These are phyloP conservation scores for Scaptomyza parva DNA, from an alignment of 2,888 invertebrate genomes.

Conservation along the genomic window DNA sequence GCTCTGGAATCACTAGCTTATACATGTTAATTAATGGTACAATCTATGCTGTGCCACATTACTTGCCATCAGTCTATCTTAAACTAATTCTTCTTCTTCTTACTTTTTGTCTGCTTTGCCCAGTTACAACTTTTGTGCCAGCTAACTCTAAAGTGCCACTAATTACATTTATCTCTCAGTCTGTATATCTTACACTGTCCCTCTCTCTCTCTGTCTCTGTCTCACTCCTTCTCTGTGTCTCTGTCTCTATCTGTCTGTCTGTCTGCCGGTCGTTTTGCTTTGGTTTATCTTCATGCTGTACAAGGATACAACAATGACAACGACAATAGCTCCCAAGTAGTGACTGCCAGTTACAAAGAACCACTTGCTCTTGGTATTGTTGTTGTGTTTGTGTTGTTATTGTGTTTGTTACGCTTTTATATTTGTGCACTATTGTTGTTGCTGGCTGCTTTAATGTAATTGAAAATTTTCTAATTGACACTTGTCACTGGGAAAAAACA, in stretches of 20 bases:
- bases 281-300: slow-evolving; percentile 43
- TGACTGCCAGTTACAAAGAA: slow-evolving; percentile 39
- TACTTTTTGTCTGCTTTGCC: no score
- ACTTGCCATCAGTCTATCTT: not conserved
- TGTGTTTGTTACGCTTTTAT: slow-evolving; percentile 30
- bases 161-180: slow-evolving; percentile 58
- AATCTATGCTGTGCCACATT: slow-evolving; percentile 18
- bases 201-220: not conserved
- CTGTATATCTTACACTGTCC: slow-evolving; percentile 12
- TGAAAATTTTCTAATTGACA: slow-evolving; percentile 76
- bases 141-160: slow-evolving; percentile 40
- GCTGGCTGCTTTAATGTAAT: slow-evolving; percentile 65
- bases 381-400: slow-evolving; percentile 19
- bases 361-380: slow-evolving; percentile 46
- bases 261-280: slow-evolving; percentile 8
- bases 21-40: slow-evolving; percentile 26
- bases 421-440: slow-evolving; percentile 30
- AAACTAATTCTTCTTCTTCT: not conserved
- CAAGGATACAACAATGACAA: slow-evolving; percentile 57
- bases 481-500: slow-evolving; percentile 71
- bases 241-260: not conserved
- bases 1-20: not conserved
- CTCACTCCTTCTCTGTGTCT: not conserved
- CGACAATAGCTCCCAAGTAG: slow-evolving; percentile 33
- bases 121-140: slow-evolving; percentile 13